Conservation (phyloP, 2,113 vertebrate genomes). For the Numenius arquata region DNA sequence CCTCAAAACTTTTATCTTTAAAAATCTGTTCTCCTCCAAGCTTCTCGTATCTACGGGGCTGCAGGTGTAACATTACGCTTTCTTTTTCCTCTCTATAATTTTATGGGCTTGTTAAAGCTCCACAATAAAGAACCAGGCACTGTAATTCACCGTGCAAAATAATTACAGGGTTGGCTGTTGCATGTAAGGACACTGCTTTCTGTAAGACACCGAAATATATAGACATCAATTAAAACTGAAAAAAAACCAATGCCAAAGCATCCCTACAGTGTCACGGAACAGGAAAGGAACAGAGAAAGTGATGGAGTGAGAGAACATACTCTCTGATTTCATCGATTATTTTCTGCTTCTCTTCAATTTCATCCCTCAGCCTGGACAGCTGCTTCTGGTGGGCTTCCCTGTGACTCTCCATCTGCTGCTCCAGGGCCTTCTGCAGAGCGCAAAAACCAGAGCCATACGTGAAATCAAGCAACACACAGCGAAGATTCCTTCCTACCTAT, state of each 20-base stretch:
- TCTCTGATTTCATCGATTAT: slow-evolving; percentile 90
- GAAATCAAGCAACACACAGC: neutral
- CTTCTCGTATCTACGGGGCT: neutral
- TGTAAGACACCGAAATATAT: neutral
- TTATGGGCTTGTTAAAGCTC: neutral
- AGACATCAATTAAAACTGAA: neutral
- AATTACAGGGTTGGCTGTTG: neutral
- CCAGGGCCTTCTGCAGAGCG: slow-evolving; percentile 79
- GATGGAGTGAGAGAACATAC: slow-evolving; percentile 65
- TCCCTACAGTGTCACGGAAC: neutral
- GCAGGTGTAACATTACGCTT: neutral
- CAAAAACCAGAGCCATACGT: neutral
- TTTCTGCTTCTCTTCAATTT: slow-evolving; percentile 91
- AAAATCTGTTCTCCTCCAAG: neutral
- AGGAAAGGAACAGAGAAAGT: neutral
- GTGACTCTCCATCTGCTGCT: slow-evolving; percentile 91
- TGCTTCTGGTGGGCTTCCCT: slow-evolving; percentile 90
- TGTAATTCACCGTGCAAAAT: neutral
- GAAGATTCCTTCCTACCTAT: fast-evolving
- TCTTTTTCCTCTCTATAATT: neutral
- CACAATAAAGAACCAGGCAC: neutral
- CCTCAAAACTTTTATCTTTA: neutral
- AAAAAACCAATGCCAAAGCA: neutral
- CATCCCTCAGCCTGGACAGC: slow-evolving; percentile 87
- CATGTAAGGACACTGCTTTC: neutral